These are phyloP conservation scores for Papilio demoleus DNA, from an alignment of 2,888 invertebrate genomes.

Conservation along the genomic window DNA sequence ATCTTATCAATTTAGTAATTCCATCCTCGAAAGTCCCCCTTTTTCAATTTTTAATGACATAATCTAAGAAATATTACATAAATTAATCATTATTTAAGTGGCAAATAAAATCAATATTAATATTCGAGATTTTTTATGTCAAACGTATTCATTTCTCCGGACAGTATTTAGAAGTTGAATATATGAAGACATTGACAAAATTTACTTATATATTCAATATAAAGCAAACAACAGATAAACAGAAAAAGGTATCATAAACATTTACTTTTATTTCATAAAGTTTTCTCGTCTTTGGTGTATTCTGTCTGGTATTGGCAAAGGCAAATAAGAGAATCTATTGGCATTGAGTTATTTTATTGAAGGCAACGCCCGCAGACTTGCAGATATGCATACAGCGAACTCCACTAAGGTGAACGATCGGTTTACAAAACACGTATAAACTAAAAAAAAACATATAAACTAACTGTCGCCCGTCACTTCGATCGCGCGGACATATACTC, in stretches of 20 bases:
- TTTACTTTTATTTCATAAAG: conserved; percentile 36
- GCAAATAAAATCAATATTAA: no score
- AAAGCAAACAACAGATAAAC: conserved; percentile 3
- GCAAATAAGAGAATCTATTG: conserved; percentile 48
- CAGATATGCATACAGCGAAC: conserved; percentile 48
- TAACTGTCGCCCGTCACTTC: no score
- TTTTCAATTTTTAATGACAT: no score
- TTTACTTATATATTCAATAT: not conserved
- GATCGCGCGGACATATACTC: no score
- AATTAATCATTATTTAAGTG: no score
- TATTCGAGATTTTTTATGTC: no score
- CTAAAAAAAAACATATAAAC: no score
- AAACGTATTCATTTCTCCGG: no score
- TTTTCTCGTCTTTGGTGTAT: conserved; percentile 25
- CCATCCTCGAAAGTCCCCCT: no score
- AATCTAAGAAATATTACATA: no score
- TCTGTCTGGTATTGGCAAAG: conserved; percentile 38
- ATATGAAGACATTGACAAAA: not conserved
- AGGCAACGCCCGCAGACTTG: conserved; percentile 58
- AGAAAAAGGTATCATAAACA: conserved; percentile 22
- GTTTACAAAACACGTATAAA: conserved; percentile 22
- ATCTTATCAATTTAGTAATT: no score
- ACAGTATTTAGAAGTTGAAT: not conserved
- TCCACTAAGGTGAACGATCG: conserved; percentile 44
- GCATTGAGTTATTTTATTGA: conserved; percentile 65